These are phyloP conservation scores for Eupithecia pulchellata DNA, from an alignment of 2,888 invertebrate species.

Conservation along the genomic window DNA sequence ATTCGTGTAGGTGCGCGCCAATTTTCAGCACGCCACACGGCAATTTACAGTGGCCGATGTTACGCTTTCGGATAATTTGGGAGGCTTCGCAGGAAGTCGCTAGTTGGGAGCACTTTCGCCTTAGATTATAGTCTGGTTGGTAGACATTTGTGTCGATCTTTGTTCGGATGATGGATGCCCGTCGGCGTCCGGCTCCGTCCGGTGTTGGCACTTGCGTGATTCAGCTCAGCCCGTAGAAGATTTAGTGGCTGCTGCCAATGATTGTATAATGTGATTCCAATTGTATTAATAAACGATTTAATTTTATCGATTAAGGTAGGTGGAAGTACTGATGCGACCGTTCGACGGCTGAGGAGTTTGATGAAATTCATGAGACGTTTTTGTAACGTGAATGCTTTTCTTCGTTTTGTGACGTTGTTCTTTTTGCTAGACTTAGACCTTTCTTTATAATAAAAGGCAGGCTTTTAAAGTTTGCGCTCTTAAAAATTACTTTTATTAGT, in stretches of 20 bases:
- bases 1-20: conserved; percentile 68
- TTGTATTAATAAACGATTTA: conserved; percentile 52
- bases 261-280: conserved; percentile 72
- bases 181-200: conserved; percentile 59
- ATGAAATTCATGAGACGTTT: background rate
- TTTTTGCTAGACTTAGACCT: background rate
- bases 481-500: no score
- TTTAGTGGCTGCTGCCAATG: conserved; percentile 72
- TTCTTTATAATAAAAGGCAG: background rate
- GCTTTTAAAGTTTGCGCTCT: background rate
- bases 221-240: conserved; percentile 72
- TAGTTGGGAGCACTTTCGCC: conserved; percentile 66
- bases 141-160: conserved; percentile 59
- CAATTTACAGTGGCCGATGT: conserved; percentile 76
- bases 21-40: conserved; percentile 79
- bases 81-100: conserved; percentile 74
- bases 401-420: background rate
- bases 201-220: conserved; percentile 77
- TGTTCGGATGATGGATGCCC: conserved; percentile 54
- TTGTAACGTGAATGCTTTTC: background rate
- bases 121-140: conserved; percentile 59
- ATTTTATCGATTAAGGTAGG: conserved; percentile 37
- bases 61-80: conserved; percentile 68
- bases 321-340: conserved; percentile 12
- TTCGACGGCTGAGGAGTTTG: background rate